Evolutionary conservation across 2,797 vertebrate genomes (phyloP).

Genomic region (Sebastes trivittatus): DNA sequence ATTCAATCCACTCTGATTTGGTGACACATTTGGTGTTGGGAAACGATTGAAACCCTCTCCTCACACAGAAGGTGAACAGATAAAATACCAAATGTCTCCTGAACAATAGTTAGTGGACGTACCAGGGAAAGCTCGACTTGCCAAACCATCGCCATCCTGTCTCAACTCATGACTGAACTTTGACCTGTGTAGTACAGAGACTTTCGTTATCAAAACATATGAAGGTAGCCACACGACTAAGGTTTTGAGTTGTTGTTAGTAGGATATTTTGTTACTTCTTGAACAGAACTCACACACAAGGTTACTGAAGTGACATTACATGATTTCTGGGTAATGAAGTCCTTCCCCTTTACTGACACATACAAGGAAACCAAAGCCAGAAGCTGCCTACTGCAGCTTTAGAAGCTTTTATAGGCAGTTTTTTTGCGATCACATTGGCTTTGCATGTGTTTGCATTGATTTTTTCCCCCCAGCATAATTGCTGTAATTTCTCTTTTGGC

Average conservation of each 20-base stretch:
- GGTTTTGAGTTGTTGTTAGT: neutral
- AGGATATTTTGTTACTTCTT: neutral
- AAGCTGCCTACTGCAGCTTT: neutral
- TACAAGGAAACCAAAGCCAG: neutral
- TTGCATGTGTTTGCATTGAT: neutral
- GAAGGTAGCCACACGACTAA: neutral
- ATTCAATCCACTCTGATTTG: neutral
- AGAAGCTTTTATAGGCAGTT: neutral
- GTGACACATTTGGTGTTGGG: neutral
- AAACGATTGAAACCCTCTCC: neutral
- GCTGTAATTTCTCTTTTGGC: neutral
- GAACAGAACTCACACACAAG: neutral
- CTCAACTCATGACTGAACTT: neutral
- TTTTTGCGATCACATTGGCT: neutral
- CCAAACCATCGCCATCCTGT: neutral
- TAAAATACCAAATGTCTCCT: neutral
- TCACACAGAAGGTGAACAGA: neutral
- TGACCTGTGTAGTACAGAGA: neutral
- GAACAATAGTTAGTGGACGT: neutral
- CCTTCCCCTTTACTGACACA: neutral
- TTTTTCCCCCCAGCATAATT: neutral
- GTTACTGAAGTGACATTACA: neutral
- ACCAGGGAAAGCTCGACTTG: neutral
- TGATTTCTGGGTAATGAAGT: neutral
- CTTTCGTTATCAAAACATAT: neutral